phyloP scores from a whole-genome alignment of 2,888 invertebrate species.

The Eupithecia exiguata region DNA sequence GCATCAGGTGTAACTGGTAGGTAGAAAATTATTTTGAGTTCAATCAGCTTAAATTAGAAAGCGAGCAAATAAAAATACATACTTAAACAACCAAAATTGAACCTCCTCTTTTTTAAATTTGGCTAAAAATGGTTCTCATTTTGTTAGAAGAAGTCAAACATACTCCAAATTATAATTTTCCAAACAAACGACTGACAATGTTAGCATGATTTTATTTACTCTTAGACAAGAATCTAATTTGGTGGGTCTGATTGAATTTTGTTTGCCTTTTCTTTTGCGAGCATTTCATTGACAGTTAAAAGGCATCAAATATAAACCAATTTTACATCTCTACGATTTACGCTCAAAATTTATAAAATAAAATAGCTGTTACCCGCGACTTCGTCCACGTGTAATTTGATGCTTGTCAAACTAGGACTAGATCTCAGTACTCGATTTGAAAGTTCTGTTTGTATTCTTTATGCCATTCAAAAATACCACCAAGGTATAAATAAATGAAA shows the following conservation, averaged over 20 bases:
- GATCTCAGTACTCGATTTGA: no score
- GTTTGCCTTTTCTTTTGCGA: slow-evolving; percentile 9
- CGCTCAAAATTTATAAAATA: not conserved
- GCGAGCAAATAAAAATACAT: not conserved
- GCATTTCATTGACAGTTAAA: not conserved
- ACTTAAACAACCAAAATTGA: not conserved
- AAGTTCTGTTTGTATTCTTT: not conserved
- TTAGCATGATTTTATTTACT: slow-evolving; percentile 15
- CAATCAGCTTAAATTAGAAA: not conserved
- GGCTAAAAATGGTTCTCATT: not conserved
- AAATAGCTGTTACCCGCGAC: no score
- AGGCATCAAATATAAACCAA: not conserved
- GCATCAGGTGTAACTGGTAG: not conserved
- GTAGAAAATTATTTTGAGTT: not conserved
- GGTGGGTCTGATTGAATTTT: slow-evolving; percentile 21
- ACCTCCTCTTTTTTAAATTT: not conserved
- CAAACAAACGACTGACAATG: slow-evolving; percentile 10
- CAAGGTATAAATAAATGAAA: not conserved
- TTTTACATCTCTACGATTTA: not conserved
- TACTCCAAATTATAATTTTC: not conserved
- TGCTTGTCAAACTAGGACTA: no score
- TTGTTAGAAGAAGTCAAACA: slow-evolving; percentile 5
- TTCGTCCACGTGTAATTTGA: no score
- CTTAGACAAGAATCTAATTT: slow-evolving; percentile 26
- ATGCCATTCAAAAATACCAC: no score